These are phyloP conservation scores for Agonum fuliginosum DNA, from an alignment of 2,888 invertebrate genomes.

Conservation along the genomic window DNA sequence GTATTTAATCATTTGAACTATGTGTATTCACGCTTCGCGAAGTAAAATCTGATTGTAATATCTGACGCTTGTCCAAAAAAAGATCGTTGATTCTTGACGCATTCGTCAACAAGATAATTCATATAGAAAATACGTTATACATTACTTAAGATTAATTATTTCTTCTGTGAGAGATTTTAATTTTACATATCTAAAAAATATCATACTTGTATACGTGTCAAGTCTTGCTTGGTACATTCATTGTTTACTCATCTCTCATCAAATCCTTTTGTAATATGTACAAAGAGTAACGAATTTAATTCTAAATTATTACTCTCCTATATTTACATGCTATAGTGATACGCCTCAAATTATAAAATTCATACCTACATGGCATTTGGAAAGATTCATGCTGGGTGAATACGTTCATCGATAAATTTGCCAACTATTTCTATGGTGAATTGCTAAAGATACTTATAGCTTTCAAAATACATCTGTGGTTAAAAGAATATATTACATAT, in stretches of 20 bases:
- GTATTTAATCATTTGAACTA: constrained; percentile 36
- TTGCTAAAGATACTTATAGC: background rate
- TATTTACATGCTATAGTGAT: constrained; percentile 50
- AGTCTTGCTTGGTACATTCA: constrained; percentile 67
- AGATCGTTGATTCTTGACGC: constrained; percentile 11
- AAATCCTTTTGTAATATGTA: constrained; percentile 43
- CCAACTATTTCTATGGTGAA: background rate
- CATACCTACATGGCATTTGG: constrained; percentile 22
- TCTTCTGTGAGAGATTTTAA: constrained; percentile 59
- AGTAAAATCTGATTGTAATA: constrained; percentile 13
- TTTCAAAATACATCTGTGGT: constrained; percentile 32
- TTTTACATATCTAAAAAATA: constrained; percentile 68
- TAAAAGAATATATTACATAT: constrained; percentile 11
- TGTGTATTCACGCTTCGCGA: constrained; percentile 34
- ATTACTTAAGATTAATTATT: constrained; percentile 57
- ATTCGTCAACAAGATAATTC: constrained; percentile 45
- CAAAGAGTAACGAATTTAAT: constrained; percentile 26
- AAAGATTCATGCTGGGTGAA: constrained; percentile 3
- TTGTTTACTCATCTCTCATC: constrained; percentile 48
- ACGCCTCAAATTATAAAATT: constrained; percentile 16
- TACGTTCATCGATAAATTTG: background rate
- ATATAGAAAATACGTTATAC: constrained; percentile 60
- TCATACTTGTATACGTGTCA: constrained; percentile 69
- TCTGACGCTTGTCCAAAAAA: no score
- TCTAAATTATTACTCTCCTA: constrained; percentile 45